These are phyloP conservation scores for Copsychus sechellarum DNA, from an alignment of 2,113 vertebrate species.

Conservation along the genomic window DNA sequence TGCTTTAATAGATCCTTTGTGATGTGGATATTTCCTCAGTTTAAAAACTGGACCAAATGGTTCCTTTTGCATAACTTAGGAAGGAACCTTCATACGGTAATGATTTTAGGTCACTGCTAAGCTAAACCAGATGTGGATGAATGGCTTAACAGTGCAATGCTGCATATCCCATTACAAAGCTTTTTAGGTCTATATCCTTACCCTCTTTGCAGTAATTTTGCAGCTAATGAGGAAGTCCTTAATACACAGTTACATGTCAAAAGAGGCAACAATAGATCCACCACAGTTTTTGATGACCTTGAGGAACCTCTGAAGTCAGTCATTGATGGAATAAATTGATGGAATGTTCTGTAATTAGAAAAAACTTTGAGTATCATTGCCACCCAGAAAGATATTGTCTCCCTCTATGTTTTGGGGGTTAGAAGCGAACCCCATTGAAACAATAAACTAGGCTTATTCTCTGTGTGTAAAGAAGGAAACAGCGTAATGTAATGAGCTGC, in stretches of 20 bases:
- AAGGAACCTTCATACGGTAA: background rate
- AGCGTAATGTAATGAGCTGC: background rate
- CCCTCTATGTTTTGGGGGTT: background rate
- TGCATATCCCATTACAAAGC: conserved; percentile 50
- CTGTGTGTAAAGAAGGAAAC: background rate
- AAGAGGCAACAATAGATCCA: background rate
- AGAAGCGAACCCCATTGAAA: background rate
- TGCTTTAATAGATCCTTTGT: conserved; percentile 43
- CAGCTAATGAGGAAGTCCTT: background rate
- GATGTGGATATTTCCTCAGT: conserved; percentile 43
- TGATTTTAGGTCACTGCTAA: conserved; percentile 58
- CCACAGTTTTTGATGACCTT: background rate
- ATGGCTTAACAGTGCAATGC: conserved; percentile 26
- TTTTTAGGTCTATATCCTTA: background rate
- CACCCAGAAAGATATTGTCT: background rate
- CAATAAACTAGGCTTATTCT: background rate
- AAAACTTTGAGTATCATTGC: background rate
- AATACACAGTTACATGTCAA: background rate
- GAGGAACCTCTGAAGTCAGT: background rate
- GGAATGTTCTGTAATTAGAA: background rate
- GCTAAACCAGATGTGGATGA: conserved; percentile 50
- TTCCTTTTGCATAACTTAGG: conserved; percentile 44
- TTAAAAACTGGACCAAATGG: conserved; percentile 7
- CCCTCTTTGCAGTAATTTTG: background rate
- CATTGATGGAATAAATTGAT: background rate